These are phyloP conservation scores for Phyto melanocephala DNA, from an alignment of 2,888 invertebrate genomes.

Conservation along the genomic window DNA sequence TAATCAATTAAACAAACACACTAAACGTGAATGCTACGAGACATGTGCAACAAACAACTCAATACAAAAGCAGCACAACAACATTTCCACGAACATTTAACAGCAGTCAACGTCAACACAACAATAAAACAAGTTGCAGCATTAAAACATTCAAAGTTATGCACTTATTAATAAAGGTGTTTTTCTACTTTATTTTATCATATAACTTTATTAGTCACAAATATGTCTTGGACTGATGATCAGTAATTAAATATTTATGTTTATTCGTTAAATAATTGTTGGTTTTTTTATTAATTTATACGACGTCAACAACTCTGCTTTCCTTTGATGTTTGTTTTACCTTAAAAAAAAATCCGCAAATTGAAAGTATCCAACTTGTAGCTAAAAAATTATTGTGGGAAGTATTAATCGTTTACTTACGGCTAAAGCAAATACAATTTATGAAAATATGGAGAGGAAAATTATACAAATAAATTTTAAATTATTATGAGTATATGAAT, in stretches of 20 bases:
- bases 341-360: not conserved
- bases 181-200: slow-evolving; percentile 49
- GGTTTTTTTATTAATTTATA: not conserved
- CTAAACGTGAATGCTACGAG: slow-evolving; percentile 40
- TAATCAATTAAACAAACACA: slow-evolving; percentile 64
- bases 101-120: slow-evolving; percentile 20
- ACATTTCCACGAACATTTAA: slow-evolving; percentile 9
- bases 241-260: slow-evolving; percentile 60
- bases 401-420: no score
- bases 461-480: not conserved
- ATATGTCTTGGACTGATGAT: slow-evolving; percentile 47
- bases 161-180: slow-evolving; percentile 61
- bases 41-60: slow-evolving; percentile 30
- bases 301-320: not conserved
- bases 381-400: slow-evolving; percentile 53
- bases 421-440: not conserved
- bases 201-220: slow-evolving; percentile 58
- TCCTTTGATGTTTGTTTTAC: slow-evolving; percentile 36
- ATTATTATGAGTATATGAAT: not conserved
- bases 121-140: not conserved
- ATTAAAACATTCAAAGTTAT: slow-evolving; percentile 46
- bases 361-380: no score
- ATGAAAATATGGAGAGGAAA: not conserved
- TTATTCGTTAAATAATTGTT: slow-evolving; percentile 29
- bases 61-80: slow-evolving; percentile 21